A percentile compares a stretch with the other conserved stretches of the same genome.
Conservation (phyloP, 2,888 invertebrate species). For the Octonoba sinensis region DNA sequence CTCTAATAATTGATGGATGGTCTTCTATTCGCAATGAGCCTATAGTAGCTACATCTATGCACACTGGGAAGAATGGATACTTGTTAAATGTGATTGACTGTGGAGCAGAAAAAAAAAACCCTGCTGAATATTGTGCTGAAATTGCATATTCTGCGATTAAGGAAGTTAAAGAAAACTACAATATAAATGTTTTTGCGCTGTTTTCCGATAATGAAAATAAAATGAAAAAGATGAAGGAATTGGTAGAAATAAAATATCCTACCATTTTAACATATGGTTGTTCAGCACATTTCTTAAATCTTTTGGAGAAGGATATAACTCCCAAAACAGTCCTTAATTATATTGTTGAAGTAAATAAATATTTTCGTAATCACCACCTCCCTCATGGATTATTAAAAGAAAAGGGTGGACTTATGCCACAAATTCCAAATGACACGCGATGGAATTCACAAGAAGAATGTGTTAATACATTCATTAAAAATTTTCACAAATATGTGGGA, state of each 20-base stretch:
- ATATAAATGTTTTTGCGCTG: not conserved
- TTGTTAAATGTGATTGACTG: constrained; percentile 6
- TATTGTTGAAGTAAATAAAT: too few relatives aligned
- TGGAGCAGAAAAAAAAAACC: constrained; percentile 2
- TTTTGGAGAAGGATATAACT: constrained; percentile 4
- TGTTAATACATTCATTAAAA: not conserved
- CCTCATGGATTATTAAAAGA: not conserved
- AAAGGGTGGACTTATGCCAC: not conserved
- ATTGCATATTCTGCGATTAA: not conserved
- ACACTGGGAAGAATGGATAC: not conserved
- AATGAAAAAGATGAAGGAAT: constrained; percentile 9
- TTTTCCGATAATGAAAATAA: constrained; percentile 11
- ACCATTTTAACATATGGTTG: constrained; percentile 1
- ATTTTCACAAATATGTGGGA: not conserved
- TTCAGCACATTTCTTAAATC: constrained; percentile 3
- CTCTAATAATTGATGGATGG: not conserved
- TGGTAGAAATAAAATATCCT: not conserved
- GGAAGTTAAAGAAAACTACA: constrained; percentile 3
- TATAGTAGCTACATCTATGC: constrained; percentile 3
- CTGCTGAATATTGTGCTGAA: constrained; percentile 8
- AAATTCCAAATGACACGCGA: not conserved
- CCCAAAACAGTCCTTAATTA: not conserved
- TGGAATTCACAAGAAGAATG: not conserved
- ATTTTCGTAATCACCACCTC: not conserved
- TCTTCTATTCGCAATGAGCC: not conserved